Evolutionary conservation across 2,113 vertebrate species (phyloP).

Genomic region (Machaerirhynchus nigripectus): DNA sequence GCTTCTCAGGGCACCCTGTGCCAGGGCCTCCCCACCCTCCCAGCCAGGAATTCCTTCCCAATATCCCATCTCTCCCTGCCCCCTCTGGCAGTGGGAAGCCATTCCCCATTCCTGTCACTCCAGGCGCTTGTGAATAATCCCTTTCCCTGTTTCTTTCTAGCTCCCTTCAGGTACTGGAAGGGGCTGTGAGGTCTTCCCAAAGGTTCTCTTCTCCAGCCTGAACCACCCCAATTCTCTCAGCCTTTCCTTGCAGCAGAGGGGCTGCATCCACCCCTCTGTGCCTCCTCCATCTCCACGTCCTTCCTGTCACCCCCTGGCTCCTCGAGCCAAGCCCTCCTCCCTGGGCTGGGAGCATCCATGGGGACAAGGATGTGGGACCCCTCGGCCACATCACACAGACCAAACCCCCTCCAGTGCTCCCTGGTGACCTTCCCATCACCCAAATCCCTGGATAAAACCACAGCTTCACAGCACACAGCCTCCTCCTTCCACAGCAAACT

Average conservation of each 20-base stretch:
- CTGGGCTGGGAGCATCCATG: accelerated
- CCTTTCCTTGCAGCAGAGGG: not conserved
- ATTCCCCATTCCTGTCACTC: not conserved
- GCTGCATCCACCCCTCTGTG: not conserved
- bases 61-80: accelerated
- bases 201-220: not conserved
- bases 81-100: not conserved
- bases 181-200: not conserved
- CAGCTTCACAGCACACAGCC: not conserved
- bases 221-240: not conserved
- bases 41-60: accelerated
- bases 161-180: not conserved
- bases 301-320: not conserved
- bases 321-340: accelerated
- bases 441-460: not conserved
- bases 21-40: accelerated
- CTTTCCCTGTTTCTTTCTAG: not conserved
- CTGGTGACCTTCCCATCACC: not conserved
- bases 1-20: not conserved
- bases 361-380: not conserved
- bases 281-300: not conserved
- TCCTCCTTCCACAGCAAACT: not conserved
- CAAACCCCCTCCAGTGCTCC: not conserved
- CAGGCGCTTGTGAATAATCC: not conserved
- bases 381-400: accelerated